Evolutionary conservation across 2,888 invertebrate species (phyloP).

Genomic region (Caenorhabditis imperialis): DNA sequence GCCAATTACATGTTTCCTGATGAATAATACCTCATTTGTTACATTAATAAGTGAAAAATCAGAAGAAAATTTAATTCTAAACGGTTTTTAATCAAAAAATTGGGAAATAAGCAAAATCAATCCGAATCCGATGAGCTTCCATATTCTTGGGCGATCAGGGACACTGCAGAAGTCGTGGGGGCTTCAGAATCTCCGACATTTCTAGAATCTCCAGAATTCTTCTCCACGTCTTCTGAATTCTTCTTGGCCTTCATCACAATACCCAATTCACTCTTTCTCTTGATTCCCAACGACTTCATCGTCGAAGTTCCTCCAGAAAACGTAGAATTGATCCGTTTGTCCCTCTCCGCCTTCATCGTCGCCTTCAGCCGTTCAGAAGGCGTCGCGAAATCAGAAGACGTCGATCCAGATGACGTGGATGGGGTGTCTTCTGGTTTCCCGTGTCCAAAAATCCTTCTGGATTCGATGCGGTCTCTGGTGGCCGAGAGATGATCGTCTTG

Average conservation of each 20-base stretch:
- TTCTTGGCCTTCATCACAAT: constrained; percentile 39
- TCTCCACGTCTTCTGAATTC: not conserved
- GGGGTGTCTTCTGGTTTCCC: constrained; percentile 12
- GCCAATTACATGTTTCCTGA: too few relatives aligned
- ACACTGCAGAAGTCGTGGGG: constrained; percentile 10
- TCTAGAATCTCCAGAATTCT: not conserved
- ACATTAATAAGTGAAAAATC: not conserved
- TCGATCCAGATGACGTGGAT: constrained; percentile 33
- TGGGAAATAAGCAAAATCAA: constrained; percentile 9
- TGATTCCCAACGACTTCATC: constrained; percentile 7
- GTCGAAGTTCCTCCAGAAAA: constrained; percentile 27
- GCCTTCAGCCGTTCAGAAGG: constrained; percentile 49
- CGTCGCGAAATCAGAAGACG: constrained; percentile 10
- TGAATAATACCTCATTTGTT: too few relatives aligned
- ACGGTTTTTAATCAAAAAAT: too few relatives aligned
- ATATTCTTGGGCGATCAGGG: constrained; percentile 37
- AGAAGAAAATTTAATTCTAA: not conserved
- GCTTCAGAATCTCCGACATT: not conserved
- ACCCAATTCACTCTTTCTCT: constrained; percentile 12
- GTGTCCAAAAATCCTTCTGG: constrained; percentile 51
- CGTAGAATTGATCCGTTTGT: constrained; percentile 46
- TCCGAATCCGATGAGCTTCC: constrained; percentile 50
- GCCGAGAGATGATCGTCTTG: constrained; percentile 59
- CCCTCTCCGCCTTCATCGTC: constrained; percentile 49
- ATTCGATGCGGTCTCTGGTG: constrained; percentile 50